Base-by-base conservation (phyloP, 2,888 invertebrate species). In the Caenorhabditis virilis region DNA sequence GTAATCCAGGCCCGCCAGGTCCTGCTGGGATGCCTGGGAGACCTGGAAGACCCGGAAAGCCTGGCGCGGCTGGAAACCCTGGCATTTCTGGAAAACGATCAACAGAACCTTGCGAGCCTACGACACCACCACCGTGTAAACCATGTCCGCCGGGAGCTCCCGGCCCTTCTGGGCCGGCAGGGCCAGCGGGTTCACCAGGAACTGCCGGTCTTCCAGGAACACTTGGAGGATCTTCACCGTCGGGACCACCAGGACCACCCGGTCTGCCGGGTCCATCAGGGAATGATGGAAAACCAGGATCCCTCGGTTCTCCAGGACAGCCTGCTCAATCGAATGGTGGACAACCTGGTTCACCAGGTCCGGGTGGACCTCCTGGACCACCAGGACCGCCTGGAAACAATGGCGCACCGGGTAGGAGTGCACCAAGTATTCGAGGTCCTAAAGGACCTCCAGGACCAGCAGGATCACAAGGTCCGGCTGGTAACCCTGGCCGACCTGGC, bases 141-240 rank as follows among this genome's bases (percentile, higher is more conserved):
- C 63, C 63, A 6, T 63, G 63, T 23, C 63, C 63, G 48, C 53
- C 47, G 16, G 63, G 63, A 42, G 58, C 63, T 7, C 62, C 62
- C n/a, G 56, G 57, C 27, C 43, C 45, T 15, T 20, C 42, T 4
- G 52, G 52, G 33, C 52, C 56, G 13, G 56, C 56, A 30, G 55
- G 45, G 48, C 38, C 55, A 16, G n/a, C 30, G 6, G 66, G 67
- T 38, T 35, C 56, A 16, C 67, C 58, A 39, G 61, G 64, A 61
- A 43, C 55, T 51, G 68, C 71, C 20, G 71, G 71, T 33, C 43
- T 33, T 16, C 64, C 67, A 6, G 77, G 78, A 56, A 54, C 57
- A 16, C 71, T 71, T 30, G 73, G 72, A 55, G 71, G 72, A 38
- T 70, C 72, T 13, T 72, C 72, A 58, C 72, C 74, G 11, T 68